A percentile compares a stretch with the other conserved stretches of the same genome.
Conservation (phyloP, 1,140 invertebrate species). For the Drosophila pachea region DNA sequence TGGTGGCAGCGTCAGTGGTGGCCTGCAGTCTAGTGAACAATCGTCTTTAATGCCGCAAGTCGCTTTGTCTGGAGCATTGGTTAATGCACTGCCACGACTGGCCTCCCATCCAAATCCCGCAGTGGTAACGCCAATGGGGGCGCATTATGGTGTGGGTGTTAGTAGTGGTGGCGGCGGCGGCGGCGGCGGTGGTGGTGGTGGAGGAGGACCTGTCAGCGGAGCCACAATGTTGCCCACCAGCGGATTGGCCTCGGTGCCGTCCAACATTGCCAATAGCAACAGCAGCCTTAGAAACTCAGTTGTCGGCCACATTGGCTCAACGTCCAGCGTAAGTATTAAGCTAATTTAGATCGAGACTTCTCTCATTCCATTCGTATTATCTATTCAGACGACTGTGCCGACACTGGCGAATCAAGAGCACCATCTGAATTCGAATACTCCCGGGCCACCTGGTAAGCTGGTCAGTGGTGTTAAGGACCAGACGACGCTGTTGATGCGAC, state of each 20-base stretch:
- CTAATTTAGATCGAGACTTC: no score
- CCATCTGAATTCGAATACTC: slow-evolving; percentile 80
- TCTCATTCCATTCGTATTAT: neutral
- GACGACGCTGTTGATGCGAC: slow-evolving; percentile 78
- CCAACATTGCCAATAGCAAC: slow-evolving; percentile 48
- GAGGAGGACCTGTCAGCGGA: slow-evolving; percentile 65
- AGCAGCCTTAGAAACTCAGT: slow-evolving; percentile 69
- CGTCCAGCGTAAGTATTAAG: slow-evolving; percentile 56
- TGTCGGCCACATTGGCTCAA: slow-evolving; percentile 70
- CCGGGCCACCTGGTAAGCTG: slow-evolving; percentile 79
- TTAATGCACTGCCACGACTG: slow-evolving; percentile 85
- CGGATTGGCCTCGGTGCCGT: slow-evolving; percentile 62
- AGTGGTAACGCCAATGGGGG: slow-evolving; percentile 39
- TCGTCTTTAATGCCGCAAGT: slow-evolving; percentile 34
- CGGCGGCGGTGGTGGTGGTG: slow-evolving; percentile 47
- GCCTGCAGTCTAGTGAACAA: slow-evolving; percentile 36
- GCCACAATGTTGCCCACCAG: slow-evolving; percentile 76
- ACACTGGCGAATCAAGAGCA: slow-evolving; percentile 72
- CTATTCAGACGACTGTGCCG: slow-evolving; percentile 59
- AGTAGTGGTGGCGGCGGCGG: slow-evolving; percentile 34
- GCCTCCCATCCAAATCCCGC: slow-evolving; percentile 81
- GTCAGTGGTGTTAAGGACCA: slow-evolving; percentile 60
- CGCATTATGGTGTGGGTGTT: slow-evolving; percentile 39
- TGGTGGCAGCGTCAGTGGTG: slow-evolving; percentile 41
- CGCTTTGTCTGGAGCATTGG: slow-evolving; percentile 32